phyloP scores from a whole-genome alignment of 2,888 invertebrate species.

The Trichacis sp. region DNA sequence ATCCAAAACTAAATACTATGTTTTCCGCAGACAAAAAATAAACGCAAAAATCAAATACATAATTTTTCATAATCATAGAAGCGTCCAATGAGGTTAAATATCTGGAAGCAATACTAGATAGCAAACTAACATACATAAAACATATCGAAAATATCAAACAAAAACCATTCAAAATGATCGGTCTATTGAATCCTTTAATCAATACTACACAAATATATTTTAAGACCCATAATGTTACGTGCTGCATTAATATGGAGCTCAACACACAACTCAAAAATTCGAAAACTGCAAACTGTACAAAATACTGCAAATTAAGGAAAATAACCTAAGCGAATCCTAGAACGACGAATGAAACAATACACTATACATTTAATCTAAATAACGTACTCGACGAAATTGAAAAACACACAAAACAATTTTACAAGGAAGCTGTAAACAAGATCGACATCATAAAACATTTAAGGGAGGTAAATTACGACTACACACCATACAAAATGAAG shows the following conservation, averaged over 20 bases:
- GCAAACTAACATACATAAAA: background rate
- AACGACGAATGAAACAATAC: no score
- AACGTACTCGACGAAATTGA: no score
- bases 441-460: no score
- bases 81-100: background rate
- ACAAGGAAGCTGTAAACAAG: no score
- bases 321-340: background rate
- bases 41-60: background rate
- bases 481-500: no score
- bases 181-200: slow-evolving; percentile 1
- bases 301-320: slow-evolving; percentile 12
- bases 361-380: no score
- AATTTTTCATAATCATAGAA: background rate
- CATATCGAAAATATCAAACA: background rate
- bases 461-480: no score
- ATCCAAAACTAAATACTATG: slow-evolving; percentile 4
- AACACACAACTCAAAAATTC: background rate
- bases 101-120: slow-evolving; percentile 3
- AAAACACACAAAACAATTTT: no score
- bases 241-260: slow-evolving; percentile 10
- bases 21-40: slow-evolving; percentile 4
- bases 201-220: background rate
- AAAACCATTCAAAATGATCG: background rate
- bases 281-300: slow-evolving; percentile 9
- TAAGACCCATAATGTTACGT: slow-evolving; percentile 8